Evolutionary conservation across 2,113 vertebrate species (phyloP), one percentile per base, ranked within the genome.

Genomic region (Argyrosomus japonicus): DNA sequence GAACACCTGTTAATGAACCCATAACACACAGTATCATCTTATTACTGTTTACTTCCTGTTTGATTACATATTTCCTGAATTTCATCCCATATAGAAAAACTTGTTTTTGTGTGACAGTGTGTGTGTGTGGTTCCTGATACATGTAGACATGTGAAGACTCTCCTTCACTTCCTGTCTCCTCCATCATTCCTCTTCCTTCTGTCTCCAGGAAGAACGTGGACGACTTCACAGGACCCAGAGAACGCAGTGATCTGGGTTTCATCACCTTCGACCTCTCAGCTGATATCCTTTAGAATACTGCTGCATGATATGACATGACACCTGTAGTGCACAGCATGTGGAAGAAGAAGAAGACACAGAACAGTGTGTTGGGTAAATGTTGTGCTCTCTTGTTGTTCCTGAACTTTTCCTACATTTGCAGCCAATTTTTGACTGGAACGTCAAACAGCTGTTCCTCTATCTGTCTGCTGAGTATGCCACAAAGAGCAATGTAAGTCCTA

Each of bases 371-470:
- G 7, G 36, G 36, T 40, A 9, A 7, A 40, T 40, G 0, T 8
- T 40, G 36, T 54, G 7, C 61, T 50, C 17, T 12, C 36, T 54
- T n/a, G 53, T 62, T 91, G 90, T 93, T 94, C 93, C 95, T 97
- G 96, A 97, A 97, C 93, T 68, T 4, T 5, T 3, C 54, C 43
- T 88, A 99, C 97, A 99, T 98, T 90, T 99, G 91, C 95, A 97
- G 89, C 97, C 97, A 74, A 96, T 99, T 94, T 99, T 99, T 92
- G 98, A 99, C 91, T 99, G 98, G 98, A 99, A 99, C 45, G 98
- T 99, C 21, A 99, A 99, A 91, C 96, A 98, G 79, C 95, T 99
- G 79, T 99, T 99, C 91, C 95, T 99, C 21, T 99, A 99, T 85
- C 95, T 99, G 88, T 98, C 98, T 75, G 98, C 97, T 68, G 98